These are phyloP conservation scores for Psilopsiagon aymara DNA, from an alignment of 2,113 vertebrate species.

Conservation along the genomic window DNA sequence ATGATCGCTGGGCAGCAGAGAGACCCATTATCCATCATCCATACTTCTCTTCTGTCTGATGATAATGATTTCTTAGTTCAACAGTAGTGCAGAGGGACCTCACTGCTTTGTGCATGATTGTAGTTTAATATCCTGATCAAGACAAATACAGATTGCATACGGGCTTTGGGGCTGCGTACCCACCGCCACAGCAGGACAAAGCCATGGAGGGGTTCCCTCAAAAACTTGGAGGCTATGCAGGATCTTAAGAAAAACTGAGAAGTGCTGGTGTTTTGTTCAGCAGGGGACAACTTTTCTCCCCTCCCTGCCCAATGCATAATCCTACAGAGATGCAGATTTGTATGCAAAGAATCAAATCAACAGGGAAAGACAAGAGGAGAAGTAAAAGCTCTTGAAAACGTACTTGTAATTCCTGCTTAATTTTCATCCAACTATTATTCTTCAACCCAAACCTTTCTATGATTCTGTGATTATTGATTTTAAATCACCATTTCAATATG, in stretches of 20 bases:
- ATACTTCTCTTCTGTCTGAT: conserved; percentile 69
- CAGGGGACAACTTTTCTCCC: not conserved
- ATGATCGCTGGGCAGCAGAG: conserved; percentile 75
- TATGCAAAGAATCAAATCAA: not conserved
- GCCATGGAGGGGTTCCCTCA: not conserved
- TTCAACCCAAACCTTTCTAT: not conserved
- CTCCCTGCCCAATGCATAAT: not conserved
- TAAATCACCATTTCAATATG: not conserved
- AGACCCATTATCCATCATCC: conserved; percentile 80
- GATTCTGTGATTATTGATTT: not conserved
- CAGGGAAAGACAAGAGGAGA: not conserved
- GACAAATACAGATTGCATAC: conserved; percentile 61
- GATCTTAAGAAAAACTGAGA: not conserved
- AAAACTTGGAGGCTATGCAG: not conserved
- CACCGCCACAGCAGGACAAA: not conserved
- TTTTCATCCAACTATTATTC: not conserved
- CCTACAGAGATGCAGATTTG: not conserved
- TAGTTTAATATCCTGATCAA: conserved; percentile 67
- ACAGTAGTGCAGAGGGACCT: conserved; percentile 61
- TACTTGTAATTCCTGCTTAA: not conserved
- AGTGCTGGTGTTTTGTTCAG: not conserved
- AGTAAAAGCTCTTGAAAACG: not conserved
- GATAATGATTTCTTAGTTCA: conserved; percentile 78
- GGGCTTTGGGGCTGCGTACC: not conserved
- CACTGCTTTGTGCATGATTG: conserved; percentile 57